These are phyloP conservation scores for Melanerpes formicivorus DNA, from an alignment of 2,113 vertebrate species.

Conservation along the genomic window DNA sequence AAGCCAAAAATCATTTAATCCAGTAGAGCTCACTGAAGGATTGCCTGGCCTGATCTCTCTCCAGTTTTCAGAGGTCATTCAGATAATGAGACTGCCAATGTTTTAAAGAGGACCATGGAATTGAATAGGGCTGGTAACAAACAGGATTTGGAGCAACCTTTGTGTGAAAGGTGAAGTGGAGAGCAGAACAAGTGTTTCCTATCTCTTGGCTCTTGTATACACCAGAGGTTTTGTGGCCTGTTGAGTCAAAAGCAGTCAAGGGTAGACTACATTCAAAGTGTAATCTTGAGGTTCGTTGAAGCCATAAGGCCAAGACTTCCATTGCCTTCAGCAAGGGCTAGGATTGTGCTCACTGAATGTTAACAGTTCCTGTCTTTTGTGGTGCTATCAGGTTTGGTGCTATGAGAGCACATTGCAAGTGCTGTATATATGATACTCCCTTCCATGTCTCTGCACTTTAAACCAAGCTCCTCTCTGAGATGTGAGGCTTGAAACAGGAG, in stretches of 20 bases:
- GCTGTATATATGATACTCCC: neutral
- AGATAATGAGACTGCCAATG: neutral
- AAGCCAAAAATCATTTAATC: slow-evolving; percentile 20
- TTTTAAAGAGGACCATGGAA: slow-evolving; percentile 19
- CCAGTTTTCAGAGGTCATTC: neutral
- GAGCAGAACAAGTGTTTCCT: slow-evolving; percentile 7
- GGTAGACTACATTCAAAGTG: neutral
- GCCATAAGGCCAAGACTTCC: neutral
- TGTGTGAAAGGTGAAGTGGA: neutral
- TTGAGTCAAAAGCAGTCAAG: neutral
- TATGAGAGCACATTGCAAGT: neutral
- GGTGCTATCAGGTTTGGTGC: slow-evolving; percentile 12
- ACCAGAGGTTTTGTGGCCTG: neutral
- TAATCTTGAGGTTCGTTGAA: neutral
- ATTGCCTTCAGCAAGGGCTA: neutral
- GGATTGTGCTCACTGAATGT: neutral
- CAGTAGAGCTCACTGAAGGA: neutral
- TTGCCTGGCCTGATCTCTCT: slow-evolving; percentile 4
- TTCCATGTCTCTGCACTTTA: slow-evolving; percentile 53
- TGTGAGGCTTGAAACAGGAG: slow-evolving; percentile 48
- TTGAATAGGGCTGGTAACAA: neutral
- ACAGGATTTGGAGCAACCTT: neutral
- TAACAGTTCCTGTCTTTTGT: neutral
- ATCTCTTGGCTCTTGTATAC: neutral
- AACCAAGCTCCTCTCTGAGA: slow-evolving; percentile 27